These are phyloP conservation scores for Enteromius trimaculatus DNA, from an alignment of 2,797 vertebrate species.

Conservation along the genomic window DNA sequence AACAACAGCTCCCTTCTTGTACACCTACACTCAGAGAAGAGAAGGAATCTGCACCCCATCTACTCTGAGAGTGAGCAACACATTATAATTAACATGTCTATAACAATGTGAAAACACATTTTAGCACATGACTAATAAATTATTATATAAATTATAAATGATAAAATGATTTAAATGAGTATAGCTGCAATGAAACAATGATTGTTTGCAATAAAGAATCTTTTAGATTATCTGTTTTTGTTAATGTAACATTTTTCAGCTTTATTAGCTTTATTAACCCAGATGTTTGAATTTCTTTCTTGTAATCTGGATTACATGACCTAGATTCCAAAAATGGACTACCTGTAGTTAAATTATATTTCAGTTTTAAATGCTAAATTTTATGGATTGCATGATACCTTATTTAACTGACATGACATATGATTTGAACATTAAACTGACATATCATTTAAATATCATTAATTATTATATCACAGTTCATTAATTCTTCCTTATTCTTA, in stretches of 20 bases:
- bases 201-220: not conserved
- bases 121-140: not conserved
- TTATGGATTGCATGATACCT: not conserved
- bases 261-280: no score
- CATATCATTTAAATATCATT: no score
- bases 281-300: no score
- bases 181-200: not conserved
- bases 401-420: no score
- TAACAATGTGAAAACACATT: not conserved
- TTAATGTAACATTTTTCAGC: no score
- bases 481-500: not conserved
- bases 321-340: no score
- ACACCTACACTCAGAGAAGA: constrained; percentile 68
- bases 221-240: not conserved
- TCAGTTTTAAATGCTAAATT: no score
- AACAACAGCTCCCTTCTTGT: constrained; percentile 73
- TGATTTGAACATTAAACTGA: no score
- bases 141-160: not conserved
- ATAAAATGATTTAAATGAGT: not conserved
- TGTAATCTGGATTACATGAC: no score
- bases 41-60: constrained; percentile 58
- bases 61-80: not conserved
- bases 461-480: not conserved
- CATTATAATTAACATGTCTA: not conserved
- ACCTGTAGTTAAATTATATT: no score